phyloP scores from a whole-genome alignment of 2,113 vertebrate genomes.

The Chamaea fasciata region DNA sequence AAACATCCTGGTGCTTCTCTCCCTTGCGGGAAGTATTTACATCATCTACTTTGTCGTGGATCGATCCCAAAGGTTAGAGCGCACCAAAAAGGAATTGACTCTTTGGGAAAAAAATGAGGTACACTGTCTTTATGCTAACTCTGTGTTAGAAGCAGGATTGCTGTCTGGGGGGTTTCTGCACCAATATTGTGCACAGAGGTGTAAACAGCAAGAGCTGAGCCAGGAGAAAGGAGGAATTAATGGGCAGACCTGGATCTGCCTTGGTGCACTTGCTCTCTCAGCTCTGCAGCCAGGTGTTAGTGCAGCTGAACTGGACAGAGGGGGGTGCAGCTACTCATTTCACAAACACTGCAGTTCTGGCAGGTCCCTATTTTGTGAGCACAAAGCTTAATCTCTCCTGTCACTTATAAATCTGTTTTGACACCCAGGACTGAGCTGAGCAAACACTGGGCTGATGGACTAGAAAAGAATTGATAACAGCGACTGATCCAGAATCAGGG shows the following conservation, averaged over 20 bases:
- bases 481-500: neutral
- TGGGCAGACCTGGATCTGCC: neutral
- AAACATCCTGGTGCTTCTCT: slow-evolving; percentile 93
- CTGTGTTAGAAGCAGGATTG: neutral
- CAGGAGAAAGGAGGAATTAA: neutral
- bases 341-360: neutral
- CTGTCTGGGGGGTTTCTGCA: neutral
- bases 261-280: rapidly evolving
- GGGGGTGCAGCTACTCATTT: neutral
- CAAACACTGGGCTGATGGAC: neutral
- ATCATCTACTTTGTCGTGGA: slow-evolving; percentile 99
- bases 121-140: neutral
- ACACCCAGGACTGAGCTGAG: rapidly evolving
- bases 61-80: slow-evolving; percentile 91
- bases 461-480: neutral
- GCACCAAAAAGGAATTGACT: slow-evolving; percentile 85
- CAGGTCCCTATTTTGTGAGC: neutral
- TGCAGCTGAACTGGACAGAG: neutral
- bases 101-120: slow-evolving; percentile 99
- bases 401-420: neutral
- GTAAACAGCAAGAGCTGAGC: neutral
- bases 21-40: slow-evolving; percentile 95
- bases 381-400: neutral
- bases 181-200: neutral
- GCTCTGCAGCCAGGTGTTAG: neutral